Conservation (phyloP, 92 coral and sea anemone species). For the Plumapathes pennacea region DNA sequence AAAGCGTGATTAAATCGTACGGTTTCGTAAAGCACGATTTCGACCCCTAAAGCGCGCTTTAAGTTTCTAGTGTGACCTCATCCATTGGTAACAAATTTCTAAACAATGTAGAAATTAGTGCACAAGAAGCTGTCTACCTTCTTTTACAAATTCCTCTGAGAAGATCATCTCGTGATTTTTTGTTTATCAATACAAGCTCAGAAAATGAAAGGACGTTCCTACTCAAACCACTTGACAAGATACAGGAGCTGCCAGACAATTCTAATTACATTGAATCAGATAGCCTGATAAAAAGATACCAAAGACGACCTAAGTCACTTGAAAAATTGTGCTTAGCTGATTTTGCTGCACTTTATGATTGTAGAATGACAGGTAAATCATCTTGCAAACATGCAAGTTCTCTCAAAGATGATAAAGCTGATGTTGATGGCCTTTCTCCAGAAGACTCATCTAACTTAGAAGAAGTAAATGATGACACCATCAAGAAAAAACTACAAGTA, state of each 20-base stretch:
- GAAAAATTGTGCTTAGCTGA: slow-evolving; percentile 49
- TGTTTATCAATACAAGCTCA: slow-evolving; percentile 48
- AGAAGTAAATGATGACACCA: slow-evolving; percentile 18
- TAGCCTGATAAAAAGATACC: slow-evolving; percentile 36
- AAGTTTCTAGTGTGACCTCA: too few species aligned
- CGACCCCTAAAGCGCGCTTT: too few species aligned
- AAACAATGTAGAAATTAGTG: slow-evolving; percentile 54
- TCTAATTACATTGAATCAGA: slow-evolving; percentile 50
- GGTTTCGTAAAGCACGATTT: too few species aligned
- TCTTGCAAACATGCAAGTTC: not conserved
- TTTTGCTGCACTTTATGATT: slow-evolving; percentile 52
- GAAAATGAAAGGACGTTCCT: slow-evolving; percentile 55
- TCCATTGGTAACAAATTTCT: slow-evolving; percentile 50
- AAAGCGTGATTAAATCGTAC: too few species aligned
- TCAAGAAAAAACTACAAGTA: too few species aligned
- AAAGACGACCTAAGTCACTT: slow-evolving; percentile 37
- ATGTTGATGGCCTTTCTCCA: slow-evolving; percentile 24
- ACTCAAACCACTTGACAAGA: slow-evolving; percentile 17
- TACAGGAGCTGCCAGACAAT: slow-evolving; percentile 46
- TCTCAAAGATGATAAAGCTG: not conserved
- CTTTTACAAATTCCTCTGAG: slow-evolving; percentile 52
- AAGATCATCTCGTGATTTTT: slow-evolving; percentile 36
- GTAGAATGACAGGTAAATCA: slow-evolving; percentile 10
- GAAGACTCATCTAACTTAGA: slow-evolving; percentile 20
- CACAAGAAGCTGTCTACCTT: slow-evolving; percentile 53